Conservation (phyloP, 2,113 vertebrate genomes). For the Hiodon alosoides region DNA sequence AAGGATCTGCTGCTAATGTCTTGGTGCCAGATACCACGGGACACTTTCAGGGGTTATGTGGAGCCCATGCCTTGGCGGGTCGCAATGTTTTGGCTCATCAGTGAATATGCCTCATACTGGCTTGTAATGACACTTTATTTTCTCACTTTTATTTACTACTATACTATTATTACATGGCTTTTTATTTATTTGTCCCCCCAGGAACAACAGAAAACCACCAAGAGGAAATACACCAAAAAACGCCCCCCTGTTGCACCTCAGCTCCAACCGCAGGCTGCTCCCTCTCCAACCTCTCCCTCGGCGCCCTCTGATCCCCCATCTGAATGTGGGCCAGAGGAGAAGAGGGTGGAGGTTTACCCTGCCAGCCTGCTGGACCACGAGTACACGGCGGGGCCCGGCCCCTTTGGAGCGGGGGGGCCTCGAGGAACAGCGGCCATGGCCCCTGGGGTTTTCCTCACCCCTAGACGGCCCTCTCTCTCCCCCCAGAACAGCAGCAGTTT, state of each 20-base stretch:
- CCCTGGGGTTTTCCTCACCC: constrained; percentile 83
- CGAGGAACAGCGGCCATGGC: constrained; percentile 85
- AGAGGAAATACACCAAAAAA: constrained; percentile 79
- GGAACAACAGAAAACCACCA: constrained; percentile 81
- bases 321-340: constrained; percentile 57
- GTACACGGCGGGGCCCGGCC: constrained; percentile 83
- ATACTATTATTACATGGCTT: not conserved
- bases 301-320: constrained; percentile 52
- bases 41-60: too few species aligned
- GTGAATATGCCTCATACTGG: too few species aligned
- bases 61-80: too few species aligned
- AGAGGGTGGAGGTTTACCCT: constrained; percentile 74
- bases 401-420: constrained; percentile 77
- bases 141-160: not conserved
- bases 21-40: too few species aligned
- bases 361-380: constrained; percentile 88
- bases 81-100: too few species aligned
- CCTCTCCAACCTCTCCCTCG: constrained; percentile 51
- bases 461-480: constrained; percentile 75
- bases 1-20: too few species aligned
- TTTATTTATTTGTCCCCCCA: constrained; percentile 37
- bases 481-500: constrained; percentile 71
- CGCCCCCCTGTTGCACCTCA: constrained; percentile 48
- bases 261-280: constrained; percentile 48
- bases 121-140: too few species aligned